Evolutionary conservation across 1,140 invertebrate genomes (phyloP).

Genomic region (Apis laboriosa): DNA sequence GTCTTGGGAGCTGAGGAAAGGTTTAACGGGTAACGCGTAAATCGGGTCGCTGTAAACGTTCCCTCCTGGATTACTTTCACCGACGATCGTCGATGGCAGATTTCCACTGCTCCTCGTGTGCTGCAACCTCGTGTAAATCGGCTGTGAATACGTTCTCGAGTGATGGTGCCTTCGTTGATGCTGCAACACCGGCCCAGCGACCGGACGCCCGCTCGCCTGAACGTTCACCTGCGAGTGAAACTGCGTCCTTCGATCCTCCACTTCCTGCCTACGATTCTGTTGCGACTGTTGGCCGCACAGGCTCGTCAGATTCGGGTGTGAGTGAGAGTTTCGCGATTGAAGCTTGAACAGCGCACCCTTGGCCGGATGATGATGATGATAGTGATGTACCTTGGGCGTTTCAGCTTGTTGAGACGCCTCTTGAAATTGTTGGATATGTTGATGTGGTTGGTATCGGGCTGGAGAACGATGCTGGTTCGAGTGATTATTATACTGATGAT

Average conservation of each 20-base stretch:
- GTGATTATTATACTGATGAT: conserved; percentile 32
- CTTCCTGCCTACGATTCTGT: conserved; percentile 25
- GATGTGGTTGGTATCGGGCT: conserved; percentile 36
- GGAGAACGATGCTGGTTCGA: conserved; percentile 1
- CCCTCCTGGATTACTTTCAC: conserved; percentile 46
- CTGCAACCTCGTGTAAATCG: conserved; percentile 59
- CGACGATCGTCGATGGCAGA: conserved; percentile 45
- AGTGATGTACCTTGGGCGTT: conserved; percentile 31
- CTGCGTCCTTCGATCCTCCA: conserved; percentile 57
- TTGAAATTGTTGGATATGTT: conserved; percentile 37
- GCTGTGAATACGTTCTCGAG: conserved; percentile 66
- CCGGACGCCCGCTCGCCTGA: conserved; percentile 35
- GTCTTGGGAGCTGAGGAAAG: conserved; percentile 79
- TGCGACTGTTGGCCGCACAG: conserved; percentile 59
- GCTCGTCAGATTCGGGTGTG: conserved; percentile 76
- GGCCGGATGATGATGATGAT: conserved; percentile 51
- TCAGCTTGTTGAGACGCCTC: conserved; percentile 23
- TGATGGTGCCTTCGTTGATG: conserved; percentile 52
- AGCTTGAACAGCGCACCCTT: conserved; percentile 72
- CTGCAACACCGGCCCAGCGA: conserved; percentile 31
- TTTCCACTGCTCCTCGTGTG: conserved; percentile 70
- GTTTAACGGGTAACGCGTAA: conserved; percentile 78
- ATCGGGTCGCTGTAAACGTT: conserved; percentile 75
- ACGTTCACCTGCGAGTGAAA: conserved; percentile 75
- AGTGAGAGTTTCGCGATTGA: conserved; percentile 77